A percentile compares a stretch with the other conserved stretches of the same genome.
Conservation (phyloP, 2,113 vertebrate genomes). For the Buteo buteo region DNA sequence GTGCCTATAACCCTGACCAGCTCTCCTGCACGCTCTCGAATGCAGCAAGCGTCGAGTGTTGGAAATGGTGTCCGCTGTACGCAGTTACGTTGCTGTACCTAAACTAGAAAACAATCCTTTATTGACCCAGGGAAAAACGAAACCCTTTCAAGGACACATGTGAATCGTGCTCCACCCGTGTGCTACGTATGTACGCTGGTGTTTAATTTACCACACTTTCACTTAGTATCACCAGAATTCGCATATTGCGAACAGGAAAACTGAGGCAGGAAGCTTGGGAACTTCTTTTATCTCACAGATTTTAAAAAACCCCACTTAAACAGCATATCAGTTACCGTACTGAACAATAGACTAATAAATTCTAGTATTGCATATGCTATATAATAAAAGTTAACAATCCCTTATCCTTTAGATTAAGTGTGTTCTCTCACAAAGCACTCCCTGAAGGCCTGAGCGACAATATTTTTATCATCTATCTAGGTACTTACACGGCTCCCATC, state of each 20-base stretch:
- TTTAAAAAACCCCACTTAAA: background rate
- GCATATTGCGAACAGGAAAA: background rate
- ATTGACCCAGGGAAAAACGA: background rate
- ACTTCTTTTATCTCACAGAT: background rate
- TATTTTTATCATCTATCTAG: conserved; percentile 20
- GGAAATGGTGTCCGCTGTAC: background rate
- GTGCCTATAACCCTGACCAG: background rate
- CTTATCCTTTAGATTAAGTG: conserved; percentile 51
- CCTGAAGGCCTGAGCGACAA: background rate
- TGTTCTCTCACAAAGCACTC: conserved; percentile 10
- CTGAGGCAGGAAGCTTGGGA: background rate
- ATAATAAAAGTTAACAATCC: conserved; percentile 54
- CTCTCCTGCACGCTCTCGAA: background rate
- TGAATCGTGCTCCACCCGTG: background rate
- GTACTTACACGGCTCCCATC: conserved; percentile 19
- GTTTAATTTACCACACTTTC: background rate
- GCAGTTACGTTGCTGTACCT: background rate
- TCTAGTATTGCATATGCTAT: conserved; percentile 22
- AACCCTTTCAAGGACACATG: background rate
- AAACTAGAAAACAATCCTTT: background rate
- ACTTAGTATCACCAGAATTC: background rate
- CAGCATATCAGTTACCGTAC: background rate
- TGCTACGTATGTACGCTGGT: background rate
- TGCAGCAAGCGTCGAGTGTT: fast-evolving
- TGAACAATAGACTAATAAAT: conserved; percentile 31